Base-by-base conservation (phyloP, 1,140 invertebrate species). In the Trichonephila clavata region DNA sequence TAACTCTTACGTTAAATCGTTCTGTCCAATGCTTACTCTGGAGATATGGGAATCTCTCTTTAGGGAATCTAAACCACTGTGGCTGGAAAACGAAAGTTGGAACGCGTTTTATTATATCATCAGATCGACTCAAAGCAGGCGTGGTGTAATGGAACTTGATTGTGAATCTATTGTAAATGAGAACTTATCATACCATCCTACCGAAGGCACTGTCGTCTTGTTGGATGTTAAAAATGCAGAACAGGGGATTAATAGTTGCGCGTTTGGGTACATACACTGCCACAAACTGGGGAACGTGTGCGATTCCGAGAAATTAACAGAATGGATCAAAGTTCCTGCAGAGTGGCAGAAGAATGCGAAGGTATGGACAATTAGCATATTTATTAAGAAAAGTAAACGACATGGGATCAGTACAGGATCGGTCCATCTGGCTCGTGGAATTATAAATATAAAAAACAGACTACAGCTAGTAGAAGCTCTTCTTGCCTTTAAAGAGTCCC, bases 91-190 rank as follows among this genome's bases (percentile, higher is more conserved):
- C 18, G 68, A 91, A 83, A 24, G 5, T 57, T 27, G 5, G 20
- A 27, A 91, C 63, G 27, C 20, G 21, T 81, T 91, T 81, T 81
- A 61, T 21, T 80, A 27, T 43, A 39, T 59, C 32, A n/a, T 81
- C 32, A 86, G 63, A 71, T 32, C 60, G 18, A 18, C 21, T 16
- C 63, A 21, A n/a, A 7, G 32, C 43, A 81, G 68, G 24, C 27
- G 43, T 24, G 57, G 90, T 86, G 27, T 94, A 39, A 94, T 65
- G 14, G 94, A 94, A 14, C 94, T 95, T 32, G 10, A 94, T 86
- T 57, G 92, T 95, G 94, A 90, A 95, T 95, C 71, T 95, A 86
- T 94, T 95, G 5, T 94, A 95, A 27, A 88, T 97, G 4, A 71
- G 1, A 77, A 32, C 68, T 50, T 59, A 14, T 50, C 61, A 8